These are phyloP conservation scores for Rhagonycha fulva DNA, from an alignment of 2,888 invertebrate species.

Conservation along the genomic window DNA sequence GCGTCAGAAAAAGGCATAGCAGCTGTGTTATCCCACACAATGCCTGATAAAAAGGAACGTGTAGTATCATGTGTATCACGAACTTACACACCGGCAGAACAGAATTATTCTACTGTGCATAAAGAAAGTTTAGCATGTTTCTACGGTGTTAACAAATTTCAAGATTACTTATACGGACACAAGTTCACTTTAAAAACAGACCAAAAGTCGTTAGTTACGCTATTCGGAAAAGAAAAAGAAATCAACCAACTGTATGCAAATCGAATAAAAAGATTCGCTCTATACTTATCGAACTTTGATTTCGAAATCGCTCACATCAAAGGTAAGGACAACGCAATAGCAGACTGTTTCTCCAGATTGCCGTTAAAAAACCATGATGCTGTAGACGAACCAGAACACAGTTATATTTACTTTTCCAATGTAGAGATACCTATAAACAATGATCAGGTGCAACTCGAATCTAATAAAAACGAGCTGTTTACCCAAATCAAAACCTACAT, in stretches of 20 bases:
- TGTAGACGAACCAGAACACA: not conserved
- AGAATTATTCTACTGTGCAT: too few species aligned
- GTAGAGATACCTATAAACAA: not conserved
- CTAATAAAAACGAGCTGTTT: not conserved
- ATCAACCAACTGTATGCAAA: not conserved
- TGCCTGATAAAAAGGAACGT: slow-evolving; percentile 30
- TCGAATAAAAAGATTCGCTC: slow-evolving; percentile 3
- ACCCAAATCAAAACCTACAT: not conserved
- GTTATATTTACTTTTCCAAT: slow-evolving; percentile 1
- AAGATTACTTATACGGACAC: not conserved
- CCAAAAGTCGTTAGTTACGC: not conserved
- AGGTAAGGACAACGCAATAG: slow-evolving; percentile 1
- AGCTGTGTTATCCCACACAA: not conserved
- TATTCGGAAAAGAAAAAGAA: slow-evolving; percentile 3
- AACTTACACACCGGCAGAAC: slow-evolving; percentile 29
- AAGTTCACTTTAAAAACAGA: not conserved
- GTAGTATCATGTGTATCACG: slow-evolving; percentile 35
- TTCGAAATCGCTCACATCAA: not conserved
- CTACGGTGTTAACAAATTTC: not conserved
- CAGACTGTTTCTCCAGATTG: slow-evolving; percentile 2
- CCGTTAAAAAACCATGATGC: not conserved
- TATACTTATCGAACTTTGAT: slow-evolving; percentile 3
- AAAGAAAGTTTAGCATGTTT: too few species aligned
- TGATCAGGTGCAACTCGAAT: not conserved
- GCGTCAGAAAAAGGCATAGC: slow-evolving; percentile 8